Conservation (phyloP, 2,797 vertebrate genomes). For the Sphenodon punctatus region DNA sequence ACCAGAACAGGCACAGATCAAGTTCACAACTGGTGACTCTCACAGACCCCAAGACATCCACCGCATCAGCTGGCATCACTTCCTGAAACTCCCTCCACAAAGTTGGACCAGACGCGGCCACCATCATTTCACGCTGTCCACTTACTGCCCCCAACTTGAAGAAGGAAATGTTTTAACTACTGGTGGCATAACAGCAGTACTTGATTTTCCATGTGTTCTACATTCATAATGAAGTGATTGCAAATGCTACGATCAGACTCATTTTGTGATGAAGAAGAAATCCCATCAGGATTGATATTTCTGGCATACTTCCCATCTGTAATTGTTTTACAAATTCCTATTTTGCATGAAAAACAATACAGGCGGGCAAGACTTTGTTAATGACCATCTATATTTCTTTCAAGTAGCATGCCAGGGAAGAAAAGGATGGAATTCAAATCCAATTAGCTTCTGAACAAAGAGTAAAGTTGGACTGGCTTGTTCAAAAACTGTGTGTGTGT, state of each 20-base stretch:
- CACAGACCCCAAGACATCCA: too few relatives aligned
- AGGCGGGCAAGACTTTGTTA: too few relatives aligned
- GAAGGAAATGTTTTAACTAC: conserved; percentile 8
- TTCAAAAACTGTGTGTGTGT: too few relatives aligned
- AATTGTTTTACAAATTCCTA: conserved; percentile 58
- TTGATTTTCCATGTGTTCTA: conserved; percentile 35
- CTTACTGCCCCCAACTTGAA: background rate
- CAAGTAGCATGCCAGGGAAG: conserved; percentile 52
- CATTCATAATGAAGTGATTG: conserved; percentile 35
- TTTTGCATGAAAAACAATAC: conserved; percentile 54
- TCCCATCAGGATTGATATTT: too few relatives aligned
- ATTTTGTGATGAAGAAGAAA: conserved; percentile 45
- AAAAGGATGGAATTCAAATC: conserved; percentile 38
- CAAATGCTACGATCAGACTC: conserved; percentile 39
- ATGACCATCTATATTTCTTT: conserved; percentile 51
- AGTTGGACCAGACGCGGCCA: too few relatives aligned
- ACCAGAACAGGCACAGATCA: too few relatives aligned
- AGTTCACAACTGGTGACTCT: too few relatives aligned
- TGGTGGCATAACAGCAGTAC: background rate
- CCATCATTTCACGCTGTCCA: too few relatives aligned
- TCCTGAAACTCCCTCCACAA: too few relatives aligned
- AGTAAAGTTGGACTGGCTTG: background rate
- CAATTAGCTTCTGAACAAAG: conserved; percentile 15
- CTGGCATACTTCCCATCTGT: conserved; percentile 45
- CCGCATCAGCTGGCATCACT: too few relatives aligned